A percentile compares a stretch with the other conserved stretches of the same genome.
Evolutionary conservation across 2,888 invertebrate genomes (phyloP).

Genomic region (Microplitis manilae): DNA sequence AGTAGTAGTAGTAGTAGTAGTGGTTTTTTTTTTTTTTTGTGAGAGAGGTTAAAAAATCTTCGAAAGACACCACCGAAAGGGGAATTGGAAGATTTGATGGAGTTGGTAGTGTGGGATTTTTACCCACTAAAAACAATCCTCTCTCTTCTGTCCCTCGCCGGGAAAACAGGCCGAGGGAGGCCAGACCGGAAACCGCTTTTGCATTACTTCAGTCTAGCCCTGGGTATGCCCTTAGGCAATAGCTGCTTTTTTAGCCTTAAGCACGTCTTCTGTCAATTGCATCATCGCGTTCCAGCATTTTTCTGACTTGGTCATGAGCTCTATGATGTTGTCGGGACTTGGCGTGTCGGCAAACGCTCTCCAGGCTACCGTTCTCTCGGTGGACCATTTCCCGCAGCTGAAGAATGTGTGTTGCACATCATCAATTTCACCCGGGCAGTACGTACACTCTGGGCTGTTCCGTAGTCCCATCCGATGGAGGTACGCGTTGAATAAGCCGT

Average conservation of each 20-base stretch:
- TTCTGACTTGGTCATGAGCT: neutral
- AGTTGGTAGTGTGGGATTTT: too few relatives aligned
- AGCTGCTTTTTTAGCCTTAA: neutral
- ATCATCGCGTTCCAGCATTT: neutral
- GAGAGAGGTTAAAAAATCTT: too few relatives aligned
- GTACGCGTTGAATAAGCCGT: slow-evolving; percentile 50
- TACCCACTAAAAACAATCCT: neutral
- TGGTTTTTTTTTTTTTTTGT: too few relatives aligned
- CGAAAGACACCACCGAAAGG: too few relatives aligned
- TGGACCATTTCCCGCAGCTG: slow-evolving; percentile 40
- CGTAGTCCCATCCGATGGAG: slow-evolving; percentile 43
- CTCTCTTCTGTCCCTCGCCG: neutral
- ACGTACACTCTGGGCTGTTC: slow-evolving; percentile 39
- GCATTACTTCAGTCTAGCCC: neutral
- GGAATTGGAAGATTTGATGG: too few relatives aligned
- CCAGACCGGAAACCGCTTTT: neutral
- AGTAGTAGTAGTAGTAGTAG: too few relatives aligned
- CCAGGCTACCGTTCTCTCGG: slow-evolving; percentile 1
- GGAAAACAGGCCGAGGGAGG: neutral
- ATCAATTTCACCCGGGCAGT: slow-evolving; percentile 39
- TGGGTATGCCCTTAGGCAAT: neutral
- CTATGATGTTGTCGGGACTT: neutral
- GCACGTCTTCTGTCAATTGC: neutral
- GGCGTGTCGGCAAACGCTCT: neutral
- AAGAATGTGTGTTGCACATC: slow-evolving; percentile 50